phyloP scores from a whole-genome alignment of 2,113 vertebrate genomes.

The Castor canadensis region DNA sequence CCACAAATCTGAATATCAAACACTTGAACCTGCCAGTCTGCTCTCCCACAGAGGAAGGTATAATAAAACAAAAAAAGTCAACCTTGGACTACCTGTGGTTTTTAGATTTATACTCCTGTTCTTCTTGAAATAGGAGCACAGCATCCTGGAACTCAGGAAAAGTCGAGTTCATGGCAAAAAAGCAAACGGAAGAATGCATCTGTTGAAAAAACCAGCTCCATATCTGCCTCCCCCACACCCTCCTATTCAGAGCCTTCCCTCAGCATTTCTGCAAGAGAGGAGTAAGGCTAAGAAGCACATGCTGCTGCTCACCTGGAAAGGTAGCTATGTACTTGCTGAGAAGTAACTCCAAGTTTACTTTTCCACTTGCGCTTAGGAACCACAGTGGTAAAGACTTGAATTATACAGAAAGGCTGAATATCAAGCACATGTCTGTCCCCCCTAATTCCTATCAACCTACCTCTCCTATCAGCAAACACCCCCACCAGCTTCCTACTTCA shows the following conservation, averaged over 20 bases:
- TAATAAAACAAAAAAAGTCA: slow-evolving; percentile 19
- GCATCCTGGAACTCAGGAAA: not conserved
- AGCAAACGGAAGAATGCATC: not conserved
- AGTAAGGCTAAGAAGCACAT: not conserved
- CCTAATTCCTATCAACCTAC: not conserved
- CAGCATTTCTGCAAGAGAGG: not conserved
- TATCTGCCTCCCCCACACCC: fast-evolving
- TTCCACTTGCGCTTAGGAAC: not conserved
- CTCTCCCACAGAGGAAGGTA: slow-evolving; percentile 35
- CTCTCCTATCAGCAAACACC: not conserved
- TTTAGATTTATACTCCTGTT: slow-evolving; percentile 9
- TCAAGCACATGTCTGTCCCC: not conserved
- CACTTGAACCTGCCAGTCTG: slow-evolving; percentile 45
- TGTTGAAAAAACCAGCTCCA: too few relatives aligned
- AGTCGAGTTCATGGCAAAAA: not conserved
- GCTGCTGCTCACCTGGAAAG: not conserved
- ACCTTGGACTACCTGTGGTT: slow-evolving; percentile 44
- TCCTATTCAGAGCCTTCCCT: not conserved
- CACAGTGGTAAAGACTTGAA: not conserved
- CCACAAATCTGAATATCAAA: fast-evolving
- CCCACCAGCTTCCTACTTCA: not conserved
- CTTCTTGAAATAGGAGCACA: slow-evolving; percentile 48
- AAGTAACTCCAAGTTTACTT: not conserved
- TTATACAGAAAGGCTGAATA: not conserved
- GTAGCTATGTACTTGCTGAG: not conserved